These are phyloP conservation scores for Maniola jurtina DNA, from an alignment of 1,140 invertebrate genomes.

Conservation along the genomic window DNA sequence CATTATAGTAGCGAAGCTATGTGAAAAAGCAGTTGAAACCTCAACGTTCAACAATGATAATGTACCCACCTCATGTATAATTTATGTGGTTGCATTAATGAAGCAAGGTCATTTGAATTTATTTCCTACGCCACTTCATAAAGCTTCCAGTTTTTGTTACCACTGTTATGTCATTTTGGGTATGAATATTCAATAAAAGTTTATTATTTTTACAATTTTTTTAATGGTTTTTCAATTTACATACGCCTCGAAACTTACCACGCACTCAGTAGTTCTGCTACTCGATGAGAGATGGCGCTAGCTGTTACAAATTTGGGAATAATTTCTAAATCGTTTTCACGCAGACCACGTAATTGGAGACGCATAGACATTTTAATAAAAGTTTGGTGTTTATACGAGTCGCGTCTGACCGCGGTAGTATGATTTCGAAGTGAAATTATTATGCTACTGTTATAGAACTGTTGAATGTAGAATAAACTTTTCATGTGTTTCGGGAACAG, in stretches of 20 bases:
- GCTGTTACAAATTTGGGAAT: conserved; percentile 16
- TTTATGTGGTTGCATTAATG: conserved; percentile 69
- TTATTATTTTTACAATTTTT: conserved; percentile 23
- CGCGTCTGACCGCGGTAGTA: background rate
- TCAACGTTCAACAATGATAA: conserved; percentile 60
- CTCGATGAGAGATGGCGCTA: conserved; percentile 58
- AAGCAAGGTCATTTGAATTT: conserved; percentile 68
- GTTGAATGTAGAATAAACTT: background rate
- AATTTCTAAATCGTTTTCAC: conserved; percentile 37
- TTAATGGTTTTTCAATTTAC: conserved; percentile 5
- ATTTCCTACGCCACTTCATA: conserved; percentile 46
- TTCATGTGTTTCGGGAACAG: background rate
- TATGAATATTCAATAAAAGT: conserved; percentile 21
- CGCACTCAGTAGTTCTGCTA: conserved; percentile 51
- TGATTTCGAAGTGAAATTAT: conserved; percentile 1
- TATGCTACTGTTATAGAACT: background rate
- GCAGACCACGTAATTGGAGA: conserved; percentile 41
- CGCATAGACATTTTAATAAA: conserved; percentile 57
- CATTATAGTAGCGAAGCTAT: conserved; percentile 27
- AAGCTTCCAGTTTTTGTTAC: conserved; percentile 20
- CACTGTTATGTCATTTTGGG: conserved; percentile 31
- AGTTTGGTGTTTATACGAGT: conserved; percentile 51
- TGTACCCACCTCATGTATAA: conserved; percentile 62
- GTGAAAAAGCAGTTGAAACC: conserved; percentile 56
- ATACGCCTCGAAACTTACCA: conserved; percentile 38